Conservation (phyloP, 2,113 vertebrate genomes). For the Poeciliopsis turrubarensis region DNA sequence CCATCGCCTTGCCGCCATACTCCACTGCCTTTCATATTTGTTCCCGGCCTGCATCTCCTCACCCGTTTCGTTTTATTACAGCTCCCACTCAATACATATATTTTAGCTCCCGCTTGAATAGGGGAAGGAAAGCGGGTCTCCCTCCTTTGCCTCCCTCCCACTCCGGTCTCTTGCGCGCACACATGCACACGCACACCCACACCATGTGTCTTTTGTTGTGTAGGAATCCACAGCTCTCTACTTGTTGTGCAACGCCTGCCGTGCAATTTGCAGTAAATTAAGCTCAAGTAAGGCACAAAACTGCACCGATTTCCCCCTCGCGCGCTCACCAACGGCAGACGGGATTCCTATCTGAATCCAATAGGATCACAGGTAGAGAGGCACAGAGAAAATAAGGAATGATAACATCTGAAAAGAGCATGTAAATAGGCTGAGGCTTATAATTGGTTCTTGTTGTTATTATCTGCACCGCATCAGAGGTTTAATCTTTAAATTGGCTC, state of each 20-base stretch:
- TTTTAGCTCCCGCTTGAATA: constrained; percentile 65
- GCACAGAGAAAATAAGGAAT: constrained; percentile 43
- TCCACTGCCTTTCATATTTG: constrained; percentile 72
- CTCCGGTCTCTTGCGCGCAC: not conserved
- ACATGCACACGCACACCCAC: not conserved
- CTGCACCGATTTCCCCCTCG: not conserved
- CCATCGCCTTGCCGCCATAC: constrained; percentile 63
- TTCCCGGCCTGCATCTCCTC: constrained; percentile 67
- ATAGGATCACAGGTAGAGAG: constrained; percentile 57
- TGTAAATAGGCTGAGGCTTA: constrained; percentile 52
- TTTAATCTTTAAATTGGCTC: constrained; percentile 74
- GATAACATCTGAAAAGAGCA: constrained; percentile 62
- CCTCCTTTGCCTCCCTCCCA: constrained; percentile 26
- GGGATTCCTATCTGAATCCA: constrained; percentile 51
- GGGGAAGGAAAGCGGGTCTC: constrained; percentile 42
- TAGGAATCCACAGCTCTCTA: constrained; percentile 67
- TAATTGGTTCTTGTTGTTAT: constrained; percentile 68
- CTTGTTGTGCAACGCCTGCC: constrained; percentile 73
- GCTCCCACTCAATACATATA: constrained; percentile 71
- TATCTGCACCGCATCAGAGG: constrained; percentile 52
- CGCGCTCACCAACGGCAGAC: constrained; percentile 3
- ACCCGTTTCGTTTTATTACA: constrained; percentile 70
- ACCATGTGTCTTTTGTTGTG: constrained; percentile 60
- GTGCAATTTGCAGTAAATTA: constrained; percentile 66
- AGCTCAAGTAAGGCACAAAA: constrained; percentile 53